Percentiles rank a stretch among this genome's conserved stretches.
phyloP scores from a whole-genome alignment of 2,113 vertebrate species.

The Nothobranchius furzeri region DNA sequence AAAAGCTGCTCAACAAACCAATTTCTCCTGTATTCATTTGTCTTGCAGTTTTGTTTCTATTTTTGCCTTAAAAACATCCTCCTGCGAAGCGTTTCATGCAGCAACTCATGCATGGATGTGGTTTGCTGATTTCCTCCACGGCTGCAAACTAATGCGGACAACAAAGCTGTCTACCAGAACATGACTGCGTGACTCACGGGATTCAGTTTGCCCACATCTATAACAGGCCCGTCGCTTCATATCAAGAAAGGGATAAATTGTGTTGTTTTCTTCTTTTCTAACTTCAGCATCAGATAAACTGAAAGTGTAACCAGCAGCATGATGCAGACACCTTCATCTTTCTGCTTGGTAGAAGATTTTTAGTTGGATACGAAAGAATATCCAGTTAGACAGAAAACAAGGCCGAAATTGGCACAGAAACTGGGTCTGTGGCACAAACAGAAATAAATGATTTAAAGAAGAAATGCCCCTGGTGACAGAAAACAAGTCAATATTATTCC shows the following conservation, averaged over 20 bases:
- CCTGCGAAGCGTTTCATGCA: neutral
- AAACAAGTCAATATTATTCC: neutral
- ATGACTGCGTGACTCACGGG: conserved; percentile 13
- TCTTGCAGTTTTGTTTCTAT: no score
- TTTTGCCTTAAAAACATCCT: neutral
- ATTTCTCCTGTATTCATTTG: neutral
- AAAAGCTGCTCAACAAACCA: conserved; percentile 4
- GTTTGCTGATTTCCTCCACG: conserved; percentile 23
- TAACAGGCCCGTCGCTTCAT: conserved; percentile 25
- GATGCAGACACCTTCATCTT: conserved; percentile 1
- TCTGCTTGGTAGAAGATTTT: neutral
- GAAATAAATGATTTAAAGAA: neutral
- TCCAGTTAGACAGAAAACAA: conserved; percentile 11
- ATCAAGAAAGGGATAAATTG: conserved; percentile 29
- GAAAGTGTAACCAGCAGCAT: neutral
- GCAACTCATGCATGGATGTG: conserved; percentile 1
- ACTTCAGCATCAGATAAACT: neutral
- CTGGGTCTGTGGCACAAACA: conserved; percentile 1
- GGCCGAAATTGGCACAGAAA: conserved; percentile 2
- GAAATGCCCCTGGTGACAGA: neutral
- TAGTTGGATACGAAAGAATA: neutral
- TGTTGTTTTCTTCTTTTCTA: conserved; percentile 13
- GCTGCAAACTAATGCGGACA: conserved; percentile 23
- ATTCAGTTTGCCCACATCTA: conserved; percentile 39
- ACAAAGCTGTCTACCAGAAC: conserved; percentile 34